These are phyloP conservation scores for Hemaris fuciformis DNA, from an alignment of 2,888 invertebrate species.

Conservation along the genomic window DNA sequence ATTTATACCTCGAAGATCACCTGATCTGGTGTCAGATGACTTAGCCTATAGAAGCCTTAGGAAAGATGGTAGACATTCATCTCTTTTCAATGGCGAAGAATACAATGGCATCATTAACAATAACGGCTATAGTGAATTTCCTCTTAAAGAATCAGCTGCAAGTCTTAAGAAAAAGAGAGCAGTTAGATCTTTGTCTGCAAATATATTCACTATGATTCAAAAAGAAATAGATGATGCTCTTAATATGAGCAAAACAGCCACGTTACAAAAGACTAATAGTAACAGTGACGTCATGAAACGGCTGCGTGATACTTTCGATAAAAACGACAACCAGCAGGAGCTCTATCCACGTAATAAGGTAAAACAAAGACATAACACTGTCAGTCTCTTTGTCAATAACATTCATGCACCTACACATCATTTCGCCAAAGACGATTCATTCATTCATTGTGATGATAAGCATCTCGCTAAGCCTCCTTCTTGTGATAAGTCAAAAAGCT, in stretches of 20 bases:
- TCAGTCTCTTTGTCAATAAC: conserved; percentile 76
- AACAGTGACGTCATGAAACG: conserved; percentile 81
- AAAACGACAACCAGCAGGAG: conserved; percentile 69
- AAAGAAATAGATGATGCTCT: conserved; percentile 83
- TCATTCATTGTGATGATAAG: conserved; percentile 74
- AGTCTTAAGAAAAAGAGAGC: conserved; percentile 88
- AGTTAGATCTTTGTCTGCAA: conserved; percentile 90
- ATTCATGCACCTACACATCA: conserved; percentile 68
- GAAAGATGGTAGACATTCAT: conserved; percentile 86
- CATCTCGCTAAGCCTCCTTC: conserved; percentile 75
- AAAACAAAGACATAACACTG: conserved; percentile 78
- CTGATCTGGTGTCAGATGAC: conserved; percentile 93
- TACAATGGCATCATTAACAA: conserved; percentile 75
- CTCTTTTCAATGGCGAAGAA: conserved; percentile 72
- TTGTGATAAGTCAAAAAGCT: conserved; percentile 77
- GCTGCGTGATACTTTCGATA: conserved; percentile 71
- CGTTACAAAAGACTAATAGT: conserved; percentile 83
- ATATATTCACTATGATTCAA: conserved; percentile 89
- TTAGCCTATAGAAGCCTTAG: conserved; percentile 91
- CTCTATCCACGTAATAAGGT: conserved; percentile 75
- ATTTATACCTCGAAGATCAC: conserved; percentile 85
- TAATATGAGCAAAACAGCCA: conserved; percentile 73
- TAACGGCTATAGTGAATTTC: conserved; percentile 61
- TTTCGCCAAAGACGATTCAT: conserved; percentile 79
- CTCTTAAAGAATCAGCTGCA: conserved; percentile 61